These are phyloP conservation scores for Ophiothrix spiculata DNA, from an alignment of 35 echinoderm and acorn worm species.

Conservation along the genomic window DNA sequence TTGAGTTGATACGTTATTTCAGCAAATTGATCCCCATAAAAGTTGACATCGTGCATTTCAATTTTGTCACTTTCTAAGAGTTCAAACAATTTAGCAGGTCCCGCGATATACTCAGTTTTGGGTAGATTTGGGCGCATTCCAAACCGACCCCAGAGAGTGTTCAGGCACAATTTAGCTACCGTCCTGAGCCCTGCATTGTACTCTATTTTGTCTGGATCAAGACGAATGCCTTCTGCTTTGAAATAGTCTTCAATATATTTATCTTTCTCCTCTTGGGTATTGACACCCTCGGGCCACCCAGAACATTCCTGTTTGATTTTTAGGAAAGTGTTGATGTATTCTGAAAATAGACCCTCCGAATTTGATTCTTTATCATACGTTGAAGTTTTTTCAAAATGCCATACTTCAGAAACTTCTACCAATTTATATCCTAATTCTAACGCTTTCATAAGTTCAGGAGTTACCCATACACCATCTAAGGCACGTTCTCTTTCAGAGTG, in stretches of 20 bases:
- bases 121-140: slow-evolving; percentile 14
- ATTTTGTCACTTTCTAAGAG: not conserved
- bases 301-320: slow-evolving; percentile 43
- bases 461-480: slow-evolving; percentile 49
- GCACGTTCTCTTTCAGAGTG: slow-evolving; percentile 50
- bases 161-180: slow-evolving; percentile 32
- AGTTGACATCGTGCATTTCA: not conserved
- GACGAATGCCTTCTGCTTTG: slow-evolving; percentile 13
- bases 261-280: slow-evolving; percentile 3
- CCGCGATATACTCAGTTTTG: not conserved
- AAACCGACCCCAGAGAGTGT: slow-evolving; percentile 44
- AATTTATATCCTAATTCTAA: slow-evolving; percentile 51
- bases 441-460: slow-evolving; percentile 39
- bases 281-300: slow-evolving; percentile 14
- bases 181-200: slow-evolving; percentile 23
- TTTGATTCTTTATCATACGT: slow-evolving; percentile 16
- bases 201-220: slow-evolving; percentile 19
- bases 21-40: not conserved
- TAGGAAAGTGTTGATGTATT: slow-evolving; percentile 52
- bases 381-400: slow-evolving; percentile 40
- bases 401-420: slow-evolving; percentile 28
- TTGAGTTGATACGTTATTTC: not conserved
- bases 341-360: slow-evolving; percentile 25
- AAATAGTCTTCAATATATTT: slow-evolving; percentile 32
- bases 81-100: not conserved